Conservation (phyloP, 2,888 invertebrate genomes). For the Nematopogon swammerdamellus region DNA sequence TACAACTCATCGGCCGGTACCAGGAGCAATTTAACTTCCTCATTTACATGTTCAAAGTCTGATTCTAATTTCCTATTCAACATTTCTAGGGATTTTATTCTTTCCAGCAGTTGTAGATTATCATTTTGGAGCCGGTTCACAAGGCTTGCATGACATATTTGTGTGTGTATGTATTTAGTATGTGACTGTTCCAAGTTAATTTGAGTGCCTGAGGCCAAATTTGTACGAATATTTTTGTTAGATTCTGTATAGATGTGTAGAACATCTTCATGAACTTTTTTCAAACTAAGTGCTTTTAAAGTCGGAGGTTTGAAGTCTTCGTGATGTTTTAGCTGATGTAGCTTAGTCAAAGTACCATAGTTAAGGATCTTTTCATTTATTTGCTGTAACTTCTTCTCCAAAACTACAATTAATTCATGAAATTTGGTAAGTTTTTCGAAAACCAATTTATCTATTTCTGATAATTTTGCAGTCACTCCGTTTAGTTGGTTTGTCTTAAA, state of each 20-base stretch:
- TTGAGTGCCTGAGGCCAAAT: no score
- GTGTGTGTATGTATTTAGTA: no score
- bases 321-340: no score
- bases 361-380: no score
- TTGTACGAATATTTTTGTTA: no score
- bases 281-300: not conserved
- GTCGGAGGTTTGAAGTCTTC: not conserved
- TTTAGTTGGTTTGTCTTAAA: not conserved
- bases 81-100: constrained; percentile 19
- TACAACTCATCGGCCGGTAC: constrained; percentile 31
- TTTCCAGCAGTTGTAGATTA: constrained; percentile 20
- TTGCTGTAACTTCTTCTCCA: no score
- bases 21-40: constrained; percentile 29
- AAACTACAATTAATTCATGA: no score
- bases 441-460: not conserved
- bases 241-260: no score
- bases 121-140: constrained; percentile 17
- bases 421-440: not conserved
- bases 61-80: constrained; percentile 22
- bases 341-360: no score
- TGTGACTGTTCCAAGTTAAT: no score
- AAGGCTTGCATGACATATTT: no score
- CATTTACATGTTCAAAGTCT: constrained; percentile 26
- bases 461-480: not conserved
- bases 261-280: not conserved